Evolutionary conservation across 2,797 vertebrate genomes (phyloP), one percentile per base, ranked within the genome.

Genomic region (Neomorphus geoffroyi): DNA sequence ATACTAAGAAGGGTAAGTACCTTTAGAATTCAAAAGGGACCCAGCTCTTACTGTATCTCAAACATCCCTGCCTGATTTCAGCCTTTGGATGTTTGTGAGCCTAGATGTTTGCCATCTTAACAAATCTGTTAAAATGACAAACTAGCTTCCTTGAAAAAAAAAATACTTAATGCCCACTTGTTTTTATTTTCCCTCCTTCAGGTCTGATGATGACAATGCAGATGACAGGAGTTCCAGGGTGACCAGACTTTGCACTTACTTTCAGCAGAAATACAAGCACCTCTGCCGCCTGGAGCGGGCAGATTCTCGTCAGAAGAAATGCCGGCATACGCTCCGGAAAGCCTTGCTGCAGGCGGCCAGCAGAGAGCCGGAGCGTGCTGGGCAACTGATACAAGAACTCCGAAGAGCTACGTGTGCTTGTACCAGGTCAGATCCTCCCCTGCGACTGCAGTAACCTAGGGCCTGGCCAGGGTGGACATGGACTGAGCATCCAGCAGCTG

Each of bases 251-350:
- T 99, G 99, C 98, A 99, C 99, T 93, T 99, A 99, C 98, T 98
- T 99, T 97, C 99, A 98, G 98, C 99, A 99, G 97, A 99, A 99
- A 97, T 99, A 99, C 96, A 99, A 99, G 98, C 99, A 99, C 98
- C 99, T 99, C 97, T 99, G 99, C 98, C 98, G 99, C 97, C 98
- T 99, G 98, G 99, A 99, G 98, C 98, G 99, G 97, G 98, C 98
- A 87, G 98, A 98, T 94, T 98, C 98, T 67, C 99, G 98, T 84
- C 99, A 99, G 95, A 99, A 98, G 98, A 99, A 99, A 97, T 99
- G 99, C 98, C 98, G 98, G 94, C 99, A 99, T 80, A 98, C 98
- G 18, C 98, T 99, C 94, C 98, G 99, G 96, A 99, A 99, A 98
- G 99, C 99, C 85, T 98, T 99, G 98, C 98, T 99, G 97, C 99